phyloP scores from a whole-genome alignment of 2,888 invertebrate genomes.

The Hydroisotoma schaefferi region DNA sequence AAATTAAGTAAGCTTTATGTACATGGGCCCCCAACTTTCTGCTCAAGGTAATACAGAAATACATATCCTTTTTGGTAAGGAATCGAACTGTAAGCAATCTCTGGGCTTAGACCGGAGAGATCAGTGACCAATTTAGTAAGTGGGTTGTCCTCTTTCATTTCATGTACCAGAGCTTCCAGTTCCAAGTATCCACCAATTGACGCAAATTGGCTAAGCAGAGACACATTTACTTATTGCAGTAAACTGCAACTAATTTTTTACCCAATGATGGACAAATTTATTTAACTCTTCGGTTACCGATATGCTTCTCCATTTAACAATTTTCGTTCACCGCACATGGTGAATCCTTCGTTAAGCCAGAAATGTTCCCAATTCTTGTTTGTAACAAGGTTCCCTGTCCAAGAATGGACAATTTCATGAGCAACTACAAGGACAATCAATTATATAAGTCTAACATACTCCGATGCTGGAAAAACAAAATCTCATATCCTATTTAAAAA shows the following conservation, averaged over 20 bases:
- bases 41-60: conserved; percentile 82
- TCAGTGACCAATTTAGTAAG: conserved; percentile 75
- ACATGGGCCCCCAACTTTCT: conserved; percentile 75
- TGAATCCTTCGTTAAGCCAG: conserved; percentile 96
- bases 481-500: too few species aligned
- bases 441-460: not conserved
- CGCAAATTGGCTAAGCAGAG: conserved; percentile 66
- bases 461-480: too few species aligned
- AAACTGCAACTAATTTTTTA: conserved; percentile 54
- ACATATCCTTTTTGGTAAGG: conserved; percentile 92
- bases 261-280: conserved; percentile 67
- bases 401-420: conserved; percentile 93
- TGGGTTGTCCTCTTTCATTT: conserved; percentile 63
- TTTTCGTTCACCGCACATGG: conserved; percentile 86
- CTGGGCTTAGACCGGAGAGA: conserved; percentile 77
- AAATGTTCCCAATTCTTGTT: conserved; percentile 92
- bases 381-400: conserved; percentile 93
- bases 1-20: too few species aligned
- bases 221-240: not conserved
- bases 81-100: conserved; percentile 83
- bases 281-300: conserved; percentile 57
- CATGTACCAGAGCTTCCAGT: conserved; percentile 67
- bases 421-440: conserved; percentile 59
- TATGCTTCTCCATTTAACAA: conserved; percentile 64
- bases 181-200: conserved; percentile 73